These are phyloP conservation scores for Amniataba percoides DNA, from an alignment of 2,797 vertebrate species.

Conservation along the genomic window DNA sequence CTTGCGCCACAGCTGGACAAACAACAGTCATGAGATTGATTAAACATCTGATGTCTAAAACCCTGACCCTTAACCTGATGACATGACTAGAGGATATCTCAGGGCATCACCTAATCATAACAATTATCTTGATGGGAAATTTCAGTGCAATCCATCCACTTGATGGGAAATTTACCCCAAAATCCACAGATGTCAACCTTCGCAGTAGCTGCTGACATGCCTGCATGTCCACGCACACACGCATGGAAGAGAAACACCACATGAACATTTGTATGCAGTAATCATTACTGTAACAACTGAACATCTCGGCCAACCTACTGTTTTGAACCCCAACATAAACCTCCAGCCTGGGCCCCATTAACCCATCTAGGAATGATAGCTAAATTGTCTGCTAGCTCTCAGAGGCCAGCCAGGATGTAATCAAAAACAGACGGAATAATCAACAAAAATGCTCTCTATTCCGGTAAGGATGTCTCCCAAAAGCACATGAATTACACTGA, in stretches of 20 bases:
- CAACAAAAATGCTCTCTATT: slow-evolving; percentile 82
- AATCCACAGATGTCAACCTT: slow-evolving; percentile 1
- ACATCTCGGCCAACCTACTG: slow-evolving; percentile 64
- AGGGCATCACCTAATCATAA: background rate
- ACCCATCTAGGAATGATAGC: slow-evolving; percentile 74
- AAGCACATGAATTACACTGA: slow-evolving; percentile 81
- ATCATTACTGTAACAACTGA: slow-evolving; percentile 58
- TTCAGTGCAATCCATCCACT: background rate
- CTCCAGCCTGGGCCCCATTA: slow-evolving; percentile 66
- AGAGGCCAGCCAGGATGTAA: slow-evolving; percentile 75
- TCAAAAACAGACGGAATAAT: slow-evolving; percentile 85
- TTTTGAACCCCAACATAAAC: slow-evolving; percentile 66
- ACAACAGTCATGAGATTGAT: slow-evolving; percentile 56
- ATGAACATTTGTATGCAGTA: slow-evolving; percentile 39
- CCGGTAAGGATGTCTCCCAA: slow-evolving; percentile 82
- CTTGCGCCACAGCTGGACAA: slow-evolving; percentile 57
- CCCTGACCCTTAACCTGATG: too few species aligned
- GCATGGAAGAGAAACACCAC: slow-evolving; percentile 12
- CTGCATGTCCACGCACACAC: slow-evolving; percentile 16
- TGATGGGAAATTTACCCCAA: background rate
- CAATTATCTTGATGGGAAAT: background rate
- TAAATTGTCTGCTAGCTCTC: slow-evolving; percentile 71
- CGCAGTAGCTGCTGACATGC: background rate
- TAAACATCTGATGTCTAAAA: slow-evolving; percentile 34
- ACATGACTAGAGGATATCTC: too few species aligned